Conservation (phyloP, 2,797 vertebrate species). For the Lacerta bilineata region DNA sequence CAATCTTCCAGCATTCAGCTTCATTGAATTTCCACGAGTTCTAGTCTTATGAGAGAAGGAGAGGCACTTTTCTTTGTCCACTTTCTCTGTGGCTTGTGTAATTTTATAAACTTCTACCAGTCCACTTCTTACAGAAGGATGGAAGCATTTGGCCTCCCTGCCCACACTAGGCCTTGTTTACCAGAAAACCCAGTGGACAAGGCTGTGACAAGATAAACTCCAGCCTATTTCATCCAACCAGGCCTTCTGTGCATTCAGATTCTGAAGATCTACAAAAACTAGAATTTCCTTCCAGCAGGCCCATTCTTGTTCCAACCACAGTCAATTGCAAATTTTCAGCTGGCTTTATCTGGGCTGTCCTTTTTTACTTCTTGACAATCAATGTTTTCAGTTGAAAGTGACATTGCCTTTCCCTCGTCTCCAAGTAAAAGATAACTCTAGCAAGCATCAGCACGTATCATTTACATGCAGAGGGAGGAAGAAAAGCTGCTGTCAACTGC, state of each 20-base stretch:
- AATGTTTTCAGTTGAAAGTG: constrained; percentile 62
- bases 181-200: background rate
- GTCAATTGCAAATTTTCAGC: constrained; percentile 29
- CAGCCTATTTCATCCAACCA: background rate
- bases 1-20: too few relatives aligned
- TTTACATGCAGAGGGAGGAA: constrained; percentile 73
- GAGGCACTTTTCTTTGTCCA: too few relatives aligned
- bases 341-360: constrained; percentile 55
- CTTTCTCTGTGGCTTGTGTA: too few relatives aligned
- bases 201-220: background rate
- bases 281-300: constrained; percentile 59
- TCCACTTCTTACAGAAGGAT: too few relatives aligned
- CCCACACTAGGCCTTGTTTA: background rate
- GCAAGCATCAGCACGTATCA: constrained; percentile 72
- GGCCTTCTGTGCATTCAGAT: constrained; percentile 39
- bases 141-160: background rate
- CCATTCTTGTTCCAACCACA: constrained; percentile 50
- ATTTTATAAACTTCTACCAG: too few relatives aligned
- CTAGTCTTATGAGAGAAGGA: too few relatives aligned
- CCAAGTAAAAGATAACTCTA: constrained; percentile 60
- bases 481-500: constrained; percentile 71
- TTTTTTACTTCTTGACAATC: constrained; percentile 25
- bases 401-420: constrained; percentile 70
- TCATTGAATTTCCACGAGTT: too few relatives aligned
- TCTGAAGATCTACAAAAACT: constrained; percentile 42